Evolutionary conservation across 2,797 vertebrate genomes (phyloP).

Genomic region (Selene dorsalis): DNA sequence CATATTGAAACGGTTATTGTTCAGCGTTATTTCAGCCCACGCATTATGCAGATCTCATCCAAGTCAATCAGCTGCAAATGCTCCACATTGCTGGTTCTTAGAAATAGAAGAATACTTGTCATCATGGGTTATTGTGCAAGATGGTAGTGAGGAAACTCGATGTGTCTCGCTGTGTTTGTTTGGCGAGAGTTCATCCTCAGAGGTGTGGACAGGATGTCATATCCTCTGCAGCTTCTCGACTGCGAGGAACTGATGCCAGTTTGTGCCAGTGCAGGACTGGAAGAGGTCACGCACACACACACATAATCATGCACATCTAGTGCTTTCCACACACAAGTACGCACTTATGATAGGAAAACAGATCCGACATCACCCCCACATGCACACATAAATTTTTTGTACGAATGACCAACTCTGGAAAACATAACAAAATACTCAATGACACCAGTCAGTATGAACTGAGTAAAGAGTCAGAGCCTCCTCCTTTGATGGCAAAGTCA

Average conservation of each 20-base stretch:
- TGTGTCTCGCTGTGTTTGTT: slow-evolving; percentile 28
- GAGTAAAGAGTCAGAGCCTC: neutral
- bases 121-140: slow-evolving; percentile 44
- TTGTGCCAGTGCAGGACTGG: slow-evolving; percentile 38
- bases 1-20: slow-evolving; percentile 63
- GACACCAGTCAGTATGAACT: neutral
- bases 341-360: slow-evolving; percentile 27
- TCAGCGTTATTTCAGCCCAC: slow-evolving; percentile 63
- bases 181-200: slow-evolving; percentile 28
- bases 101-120: slow-evolving; percentile 61
- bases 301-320: neutral
- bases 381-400: slow-evolving; percentile 14
- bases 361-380: slow-evolving; percentile 17
- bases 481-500: slow-evolving; percentile 5
- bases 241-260: slow-evolving; percentile 51
- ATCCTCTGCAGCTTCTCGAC: slow-evolving; percentile 26
- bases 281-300: slow-evolving; percentile 21
- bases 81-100: slow-evolving; percentile 42
- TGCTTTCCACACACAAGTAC: slow-evolving; percentile 18
- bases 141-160: slow-evolving; percentile 27
- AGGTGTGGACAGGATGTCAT: slow-evolving; percentile 53
- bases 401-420: neutral
- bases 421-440: neutral
- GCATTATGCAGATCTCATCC: slow-evolving; percentile 63
- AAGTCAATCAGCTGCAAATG: slow-evolving; percentile 59